Evolutionary conservation across 2,888 invertebrate species (phyloP).

Genomic region (Epinotia nisella): DNA sequence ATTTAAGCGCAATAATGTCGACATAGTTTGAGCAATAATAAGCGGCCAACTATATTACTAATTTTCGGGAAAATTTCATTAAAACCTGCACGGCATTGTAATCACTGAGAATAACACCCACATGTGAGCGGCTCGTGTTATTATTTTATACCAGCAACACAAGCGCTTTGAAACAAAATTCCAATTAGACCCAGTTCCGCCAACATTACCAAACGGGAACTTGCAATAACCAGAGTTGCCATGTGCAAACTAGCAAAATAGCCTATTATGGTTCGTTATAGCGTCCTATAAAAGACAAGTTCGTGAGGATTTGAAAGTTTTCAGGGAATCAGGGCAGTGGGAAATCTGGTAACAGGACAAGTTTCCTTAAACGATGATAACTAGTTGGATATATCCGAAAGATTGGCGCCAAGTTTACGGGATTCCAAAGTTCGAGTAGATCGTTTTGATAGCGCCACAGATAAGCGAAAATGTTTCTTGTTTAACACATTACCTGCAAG

Average conservation of each 20-base stretch:
- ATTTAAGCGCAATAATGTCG: neutral
- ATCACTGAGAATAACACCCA: neutral
- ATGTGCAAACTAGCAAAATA: conserved; percentile 38
- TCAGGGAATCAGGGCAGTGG: conserved; percentile 4
- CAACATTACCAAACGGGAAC: conserved; percentile 31
- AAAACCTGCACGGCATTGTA: conserved; percentile 4
- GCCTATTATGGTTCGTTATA: conserved; percentile 27
- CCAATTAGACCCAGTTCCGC: conserved; percentile 25
- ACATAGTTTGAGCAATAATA: neutral
- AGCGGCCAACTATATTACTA: neutral
- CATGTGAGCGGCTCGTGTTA: neutral
- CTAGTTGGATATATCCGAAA: conserved; percentile 41
- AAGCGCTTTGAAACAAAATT: conserved; percentile 28
- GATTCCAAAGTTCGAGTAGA: conserved; percentile 26
- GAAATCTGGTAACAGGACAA: conserved; percentile 35
- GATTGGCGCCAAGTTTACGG: conserved; percentile 36
- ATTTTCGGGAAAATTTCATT: neutral
- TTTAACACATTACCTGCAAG: conserved; percentile 8
- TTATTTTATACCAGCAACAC: conserved; percentile 4
- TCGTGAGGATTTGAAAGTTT: conserved; percentile 42
- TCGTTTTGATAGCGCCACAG: conserved; percentile 32
- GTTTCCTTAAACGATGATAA: conserved; percentile 40
- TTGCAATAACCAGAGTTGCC: conserved; percentile 37
- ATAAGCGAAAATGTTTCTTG: conserved; percentile 21
- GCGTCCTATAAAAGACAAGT: conserved; percentile 41